These are phyloP conservation scores for Allygus modestus DNA, from an alignment of 2,888 invertebrate species.

Conservation along the genomic window DNA sequence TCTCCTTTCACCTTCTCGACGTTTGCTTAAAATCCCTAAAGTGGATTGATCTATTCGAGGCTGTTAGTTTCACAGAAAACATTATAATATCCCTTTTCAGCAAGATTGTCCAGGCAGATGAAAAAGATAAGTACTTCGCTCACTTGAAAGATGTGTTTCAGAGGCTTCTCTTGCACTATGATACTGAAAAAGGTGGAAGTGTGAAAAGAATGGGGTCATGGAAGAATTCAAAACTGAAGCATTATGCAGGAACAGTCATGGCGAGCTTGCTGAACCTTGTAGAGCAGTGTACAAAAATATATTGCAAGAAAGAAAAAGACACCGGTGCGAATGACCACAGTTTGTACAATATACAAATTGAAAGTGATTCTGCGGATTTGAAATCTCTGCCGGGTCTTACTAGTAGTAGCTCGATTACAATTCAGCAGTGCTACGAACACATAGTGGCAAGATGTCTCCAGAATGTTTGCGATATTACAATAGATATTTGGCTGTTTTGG, in stretches of 20 bases:
- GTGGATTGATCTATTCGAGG: constrained; percentile 55
- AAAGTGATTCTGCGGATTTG: background rate
- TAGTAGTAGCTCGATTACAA: background rate
- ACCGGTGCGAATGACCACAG: background rate
- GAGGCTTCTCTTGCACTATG: constrained; percentile 40
- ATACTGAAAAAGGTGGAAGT: constrained; percentile 45
- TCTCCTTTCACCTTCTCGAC: constrained; percentile 10
- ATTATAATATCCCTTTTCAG: constrained; percentile 25
- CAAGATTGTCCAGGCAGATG: constrained; percentile 40
- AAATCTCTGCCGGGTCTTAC: background rate
- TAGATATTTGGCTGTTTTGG: constrained; percentile 55
- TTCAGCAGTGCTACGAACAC: constrained; percentile 51
- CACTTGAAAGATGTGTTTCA: constrained; percentile 43
- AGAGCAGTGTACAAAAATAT: constrained; percentile 35
- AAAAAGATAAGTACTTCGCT: constrained; percentile 21
- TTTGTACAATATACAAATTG: constrained; percentile 29
- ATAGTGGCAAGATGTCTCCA: constrained; percentile 49
- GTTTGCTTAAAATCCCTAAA: constrained; percentile 12
- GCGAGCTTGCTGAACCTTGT: constrained; percentile 46
- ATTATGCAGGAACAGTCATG: constrained; percentile 55
- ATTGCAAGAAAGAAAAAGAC: constrained; percentile 16
- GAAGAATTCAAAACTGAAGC: constrained; percentile 50
- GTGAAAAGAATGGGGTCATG: background rate
- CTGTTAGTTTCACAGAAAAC: constrained; percentile 51
- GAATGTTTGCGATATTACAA: constrained; percentile 37